Evolutionary conservation across 2,113 vertebrate species (phyloP).

Genomic region (Xenus cinereus): DNA sequence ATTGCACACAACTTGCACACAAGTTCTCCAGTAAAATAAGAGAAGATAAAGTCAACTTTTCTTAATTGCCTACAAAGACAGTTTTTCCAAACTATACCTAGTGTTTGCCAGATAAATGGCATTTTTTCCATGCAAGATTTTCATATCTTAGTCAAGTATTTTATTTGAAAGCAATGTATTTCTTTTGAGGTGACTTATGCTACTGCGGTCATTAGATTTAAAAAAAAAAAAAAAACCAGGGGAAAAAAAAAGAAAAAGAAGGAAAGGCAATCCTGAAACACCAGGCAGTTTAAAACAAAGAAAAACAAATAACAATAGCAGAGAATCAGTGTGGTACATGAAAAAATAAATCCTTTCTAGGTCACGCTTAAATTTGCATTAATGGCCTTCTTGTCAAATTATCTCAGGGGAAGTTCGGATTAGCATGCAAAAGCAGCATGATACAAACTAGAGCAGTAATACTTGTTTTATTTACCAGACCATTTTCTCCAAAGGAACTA

Average conservation of each 20-base stretch:
- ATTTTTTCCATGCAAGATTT: not conserved
- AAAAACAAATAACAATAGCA: conserved; percentile 45
- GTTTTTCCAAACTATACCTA: not conserved
- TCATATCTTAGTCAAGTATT: not conserved
- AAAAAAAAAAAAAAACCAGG: too few species aligned
- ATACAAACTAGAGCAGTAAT: conserved; percentile 1
- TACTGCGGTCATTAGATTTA: not conserved
- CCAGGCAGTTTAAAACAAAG: conserved; percentile 1
- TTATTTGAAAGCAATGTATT: not conserved
- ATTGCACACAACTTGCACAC: not conserved
- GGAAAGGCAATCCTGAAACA: not conserved
- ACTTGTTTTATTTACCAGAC: conserved; percentile 12
- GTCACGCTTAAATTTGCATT: conserved; percentile 56
- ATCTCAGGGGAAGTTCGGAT: conserved; percentile 19
- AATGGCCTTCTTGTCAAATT: conserved; percentile 55
- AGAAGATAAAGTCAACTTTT: not conserved
- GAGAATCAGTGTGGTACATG: not conserved
- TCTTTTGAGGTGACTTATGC: not conserved
- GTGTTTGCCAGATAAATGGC: not conserved
- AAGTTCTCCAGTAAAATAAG: not conserved
- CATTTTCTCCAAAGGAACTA: conserved; percentile 21
- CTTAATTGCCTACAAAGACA: not conserved
- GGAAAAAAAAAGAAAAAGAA: not conserved
- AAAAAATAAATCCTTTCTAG: conserved; percentile 53
- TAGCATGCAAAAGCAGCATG: conserved; percentile 19